Evolutionary conservation across 2,888 invertebrate species (phyloP).

Genomic region (Yponomeuta cagnagella): DNA sequence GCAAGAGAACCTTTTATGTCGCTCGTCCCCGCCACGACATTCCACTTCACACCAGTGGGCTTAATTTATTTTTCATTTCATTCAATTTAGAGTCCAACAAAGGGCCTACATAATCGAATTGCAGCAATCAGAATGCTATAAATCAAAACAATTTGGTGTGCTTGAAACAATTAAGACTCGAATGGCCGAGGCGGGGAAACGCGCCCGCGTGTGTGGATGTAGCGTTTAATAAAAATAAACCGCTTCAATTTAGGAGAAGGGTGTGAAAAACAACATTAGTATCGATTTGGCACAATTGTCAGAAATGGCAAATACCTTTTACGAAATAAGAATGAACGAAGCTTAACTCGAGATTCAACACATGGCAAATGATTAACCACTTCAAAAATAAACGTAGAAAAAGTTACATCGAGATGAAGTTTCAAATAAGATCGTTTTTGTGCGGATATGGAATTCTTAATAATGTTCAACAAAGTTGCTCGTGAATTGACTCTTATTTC

Average conservation of each 20-base stretch:
- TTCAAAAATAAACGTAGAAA: too few species aligned
- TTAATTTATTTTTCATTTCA: constrained; percentile 67
- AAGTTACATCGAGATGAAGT: too few species aligned
- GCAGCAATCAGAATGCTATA: constrained; percentile 70
- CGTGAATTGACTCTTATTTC: too few species aligned
- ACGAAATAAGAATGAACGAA: too few species aligned
- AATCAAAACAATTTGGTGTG: constrained; percentile 71
- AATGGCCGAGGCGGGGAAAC: constrained; percentile 46
- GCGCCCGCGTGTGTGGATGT: neutral
- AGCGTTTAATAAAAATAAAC: neutral
- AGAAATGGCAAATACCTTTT: too few species aligned
- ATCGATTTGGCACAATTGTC: neutral
- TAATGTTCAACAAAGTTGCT: too few species aligned
- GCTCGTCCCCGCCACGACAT: constrained; percentile 22
- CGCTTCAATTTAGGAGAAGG: neutral
- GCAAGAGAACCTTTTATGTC: constrained; percentile 24
- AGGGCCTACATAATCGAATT: constrained; percentile 66
- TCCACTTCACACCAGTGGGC: constrained; percentile 41
- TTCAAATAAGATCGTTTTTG: too few species aligned
- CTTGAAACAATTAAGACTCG: constrained; percentile 61
- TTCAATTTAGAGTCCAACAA: constrained; percentile 61
- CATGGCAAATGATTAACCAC: too few species aligned
- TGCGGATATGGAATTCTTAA: too few species aligned
- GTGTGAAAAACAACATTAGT: neutral
- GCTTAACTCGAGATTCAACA: too few species aligned